phyloP scores from a whole-genome alignment of 2,797 vertebrate species.

The Potorous gilbertii region DNA sequence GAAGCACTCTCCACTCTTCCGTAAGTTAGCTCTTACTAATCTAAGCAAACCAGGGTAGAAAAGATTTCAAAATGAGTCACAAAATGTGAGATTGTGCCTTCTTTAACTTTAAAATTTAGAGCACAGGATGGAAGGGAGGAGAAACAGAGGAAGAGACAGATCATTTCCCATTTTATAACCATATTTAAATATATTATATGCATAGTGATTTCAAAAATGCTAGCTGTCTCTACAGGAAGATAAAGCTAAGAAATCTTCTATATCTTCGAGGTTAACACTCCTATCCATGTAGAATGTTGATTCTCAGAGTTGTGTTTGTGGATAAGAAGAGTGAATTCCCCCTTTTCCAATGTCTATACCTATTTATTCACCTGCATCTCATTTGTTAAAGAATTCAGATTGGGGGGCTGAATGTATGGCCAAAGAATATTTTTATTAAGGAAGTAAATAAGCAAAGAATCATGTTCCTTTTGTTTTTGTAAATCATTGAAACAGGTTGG shows the following conservation, averaged over 20 bases:
- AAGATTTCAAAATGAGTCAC: not conserved
- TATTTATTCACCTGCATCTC: not conserved
- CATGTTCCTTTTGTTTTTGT: rapidly evolving
- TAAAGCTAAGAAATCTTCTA: no score
- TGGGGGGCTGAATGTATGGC: not conserved
- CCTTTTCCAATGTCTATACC: not conserved
- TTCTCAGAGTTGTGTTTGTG: not conserved
- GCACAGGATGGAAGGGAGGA: not conserved
- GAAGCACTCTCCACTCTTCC: not conserved
- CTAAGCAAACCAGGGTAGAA: not conserved
- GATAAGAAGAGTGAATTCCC: not conserved
- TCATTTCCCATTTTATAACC: rapidly evolving
- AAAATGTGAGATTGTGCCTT: not conserved
- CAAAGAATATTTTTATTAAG: not conserved
- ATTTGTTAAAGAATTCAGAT: not conserved
- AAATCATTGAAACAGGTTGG: not conserved
- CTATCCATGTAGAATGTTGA: not conserved
- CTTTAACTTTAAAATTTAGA: not conserved
- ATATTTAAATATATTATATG: not conserved
- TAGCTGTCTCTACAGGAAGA: not conserved
- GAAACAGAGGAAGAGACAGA: not conserved
- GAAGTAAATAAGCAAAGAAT: not conserved
- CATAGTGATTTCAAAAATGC: rapidly evolving
- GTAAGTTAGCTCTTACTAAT: not conserved
- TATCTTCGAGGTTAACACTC: not conserved